Percentiles rank a stretch among this genome's conserved stretches.
Evolutionary conservation across 2,888 invertebrate genomes (phyloP).

Genomic region (Ecdyonurus torrentis): DNA sequence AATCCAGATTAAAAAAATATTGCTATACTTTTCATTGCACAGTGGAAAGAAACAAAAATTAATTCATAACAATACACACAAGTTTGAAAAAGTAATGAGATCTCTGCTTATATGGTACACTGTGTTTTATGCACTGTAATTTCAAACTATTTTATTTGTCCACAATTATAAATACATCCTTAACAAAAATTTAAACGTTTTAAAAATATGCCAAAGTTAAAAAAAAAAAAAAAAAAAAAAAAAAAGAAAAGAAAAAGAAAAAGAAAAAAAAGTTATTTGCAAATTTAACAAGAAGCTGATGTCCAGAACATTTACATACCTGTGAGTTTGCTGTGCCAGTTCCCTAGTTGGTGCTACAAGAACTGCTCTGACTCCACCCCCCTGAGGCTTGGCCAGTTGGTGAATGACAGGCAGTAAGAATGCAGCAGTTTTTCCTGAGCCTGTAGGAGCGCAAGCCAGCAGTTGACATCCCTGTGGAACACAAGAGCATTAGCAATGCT

Average conservation of each 20-base stretch:
- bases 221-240: background rate
- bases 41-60: too few species aligned
- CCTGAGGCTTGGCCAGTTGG: constrained; percentile 46
- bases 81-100: too few species aligned
- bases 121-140: too few species aligned
- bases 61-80: too few species aligned
- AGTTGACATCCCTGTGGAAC: constrained; percentile 50
- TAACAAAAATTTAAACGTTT: too few species aligned
- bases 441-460: constrained; percentile 91
- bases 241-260: background rate
- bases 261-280: background rate
- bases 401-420: constrained; percentile 82
- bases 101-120: too few species aligned
- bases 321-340: constrained; percentile 76
- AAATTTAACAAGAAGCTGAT: background rate
- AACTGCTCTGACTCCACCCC: constrained; percentile 67
- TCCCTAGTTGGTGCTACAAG: constrained; percentile 88
- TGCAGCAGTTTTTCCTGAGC: constrained; percentile 93
- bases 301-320: constrained; percentile 11
- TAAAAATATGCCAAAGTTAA: too few species aligned
- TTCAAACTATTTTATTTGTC: too few species aligned
- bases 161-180: too few species aligned
- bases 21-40: too few species aligned
- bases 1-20: too few species aligned
- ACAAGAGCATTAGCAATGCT: constrained; percentile 13